Conservation (phyloP, 2,113 vertebrate species). For the Dasyurus viverrinus region DNA sequence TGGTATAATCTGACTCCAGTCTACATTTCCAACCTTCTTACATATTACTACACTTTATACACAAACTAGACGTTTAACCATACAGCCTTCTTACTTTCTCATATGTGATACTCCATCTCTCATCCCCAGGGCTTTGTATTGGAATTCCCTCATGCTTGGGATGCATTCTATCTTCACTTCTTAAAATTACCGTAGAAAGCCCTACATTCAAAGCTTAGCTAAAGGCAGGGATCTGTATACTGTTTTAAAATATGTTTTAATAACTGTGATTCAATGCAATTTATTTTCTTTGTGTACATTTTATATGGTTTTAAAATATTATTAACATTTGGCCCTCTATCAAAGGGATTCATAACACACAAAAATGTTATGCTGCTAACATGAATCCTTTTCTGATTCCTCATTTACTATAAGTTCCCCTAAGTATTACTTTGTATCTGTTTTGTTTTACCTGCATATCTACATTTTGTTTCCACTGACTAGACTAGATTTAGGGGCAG, state of each 20-base stretch:
- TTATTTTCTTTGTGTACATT: neutral
- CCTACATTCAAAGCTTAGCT: neutral
- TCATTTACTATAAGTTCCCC: neutral
- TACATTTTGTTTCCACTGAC: neutral
- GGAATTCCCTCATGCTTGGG: neutral
- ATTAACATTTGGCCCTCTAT: neutral
- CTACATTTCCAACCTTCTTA: neutral
- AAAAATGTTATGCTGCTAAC: neutral
- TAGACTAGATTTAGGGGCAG: neutral
- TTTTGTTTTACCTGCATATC: neutral
- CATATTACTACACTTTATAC: neutral
- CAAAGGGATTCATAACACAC: neutral
- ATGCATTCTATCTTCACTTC: neutral
- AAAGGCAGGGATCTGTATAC: neutral
- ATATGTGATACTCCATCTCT: neutral
- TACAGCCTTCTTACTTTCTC: neutral
- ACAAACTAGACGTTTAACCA: neutral
- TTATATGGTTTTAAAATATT: neutral
- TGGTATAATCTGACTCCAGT: neutral
- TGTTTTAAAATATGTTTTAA: neutral
- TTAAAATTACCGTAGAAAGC: neutral
- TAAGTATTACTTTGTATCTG: neutral
- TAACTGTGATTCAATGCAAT: neutral
- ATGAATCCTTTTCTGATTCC: neutral
- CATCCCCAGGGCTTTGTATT: neutral